Evolutionary conservation across 2,888 invertebrate genomes (phyloP).

Genomic region (Charanyca ferruginea): DNA sequence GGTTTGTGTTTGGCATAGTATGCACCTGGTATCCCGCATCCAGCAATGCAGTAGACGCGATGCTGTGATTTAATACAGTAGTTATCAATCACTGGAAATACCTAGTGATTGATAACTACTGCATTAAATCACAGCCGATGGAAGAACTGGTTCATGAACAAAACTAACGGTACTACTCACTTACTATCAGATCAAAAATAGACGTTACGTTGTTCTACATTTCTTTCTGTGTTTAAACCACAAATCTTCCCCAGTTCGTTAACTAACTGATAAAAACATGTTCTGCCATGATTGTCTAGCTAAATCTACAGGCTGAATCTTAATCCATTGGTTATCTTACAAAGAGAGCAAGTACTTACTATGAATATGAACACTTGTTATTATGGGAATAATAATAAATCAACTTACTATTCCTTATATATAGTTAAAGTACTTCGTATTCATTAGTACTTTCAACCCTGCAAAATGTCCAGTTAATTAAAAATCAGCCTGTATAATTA

Average conservation of each 20-base stretch:
- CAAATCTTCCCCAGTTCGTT: conserved; percentile 55
- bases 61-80: too few species aligned
- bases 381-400: too few species aligned
- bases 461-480: too few species aligned
- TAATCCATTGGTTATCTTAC: too few species aligned
- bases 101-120: conserved; percentile 33
- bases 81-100: too few species aligned
- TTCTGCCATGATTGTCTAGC: conserved; percentile 30
- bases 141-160: neutral
- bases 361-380: too few species aligned
- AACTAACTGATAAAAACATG: conserved; percentile 39
- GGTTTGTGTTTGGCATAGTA: conserved; percentile 23
- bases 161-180: conserved; percentile 18
- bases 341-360: too few species aligned
- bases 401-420: too few species aligned
- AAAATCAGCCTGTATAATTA: too few species aligned
- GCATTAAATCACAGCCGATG: too few species aligned
- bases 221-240: conserved; percentile 40
- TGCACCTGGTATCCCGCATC: conserved; percentile 25
- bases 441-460: too few species aligned
- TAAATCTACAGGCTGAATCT: conserved; percentile 43
- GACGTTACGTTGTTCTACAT: conserved; percentile 22
- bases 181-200: conserved; percentile 26
- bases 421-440: too few species aligned
- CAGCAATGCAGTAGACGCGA: conserved; percentile 39